phyloP scores from a whole-genome alignment of 64 coral and sea anemone genomes.

The Montipora capricornis region DNA sequence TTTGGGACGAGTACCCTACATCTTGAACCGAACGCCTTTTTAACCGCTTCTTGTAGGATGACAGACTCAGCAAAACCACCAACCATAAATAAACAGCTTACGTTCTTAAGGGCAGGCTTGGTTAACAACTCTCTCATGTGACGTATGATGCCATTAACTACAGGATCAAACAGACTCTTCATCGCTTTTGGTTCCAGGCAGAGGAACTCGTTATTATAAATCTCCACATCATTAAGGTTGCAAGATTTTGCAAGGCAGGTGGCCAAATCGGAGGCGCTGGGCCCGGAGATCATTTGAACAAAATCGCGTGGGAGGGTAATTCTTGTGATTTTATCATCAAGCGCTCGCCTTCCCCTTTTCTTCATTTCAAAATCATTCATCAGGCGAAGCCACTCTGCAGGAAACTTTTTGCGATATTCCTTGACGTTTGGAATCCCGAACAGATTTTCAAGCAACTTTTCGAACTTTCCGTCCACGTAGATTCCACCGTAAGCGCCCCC shows the following conservation, averaged over 20 bases:
- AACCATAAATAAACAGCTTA: slow-evolving; percentile 34
- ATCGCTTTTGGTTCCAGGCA: not conserved
- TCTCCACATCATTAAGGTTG: no score
- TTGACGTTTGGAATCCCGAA: not conserved
- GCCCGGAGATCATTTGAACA: not conserved
- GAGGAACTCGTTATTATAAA: not conserved
- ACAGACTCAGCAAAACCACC: slow-evolving; percentile 46
- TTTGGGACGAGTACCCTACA: slow-evolving; percentile 19
- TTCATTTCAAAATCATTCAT: slow-evolving; percentile 65
- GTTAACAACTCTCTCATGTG: not conserved
- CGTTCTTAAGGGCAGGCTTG: not conserved
- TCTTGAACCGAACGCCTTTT: not conserved
- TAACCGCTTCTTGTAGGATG: not conserved
- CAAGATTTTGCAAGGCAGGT: no score
- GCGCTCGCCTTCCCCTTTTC: slow-evolving; percentile 26
- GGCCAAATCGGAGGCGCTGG: no score
- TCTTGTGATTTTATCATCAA: not conserved
- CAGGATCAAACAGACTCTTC: slow-evolving; percentile 17
- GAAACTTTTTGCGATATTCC: not conserved
- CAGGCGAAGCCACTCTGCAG: slow-evolving; percentile 12
- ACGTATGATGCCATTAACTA: not conserved
- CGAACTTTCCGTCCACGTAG: slow-evolving; percentile 15
- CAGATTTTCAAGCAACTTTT: not conserved
- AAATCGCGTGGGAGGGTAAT: slow-evolving; percentile 13
- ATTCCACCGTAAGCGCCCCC: slow-evolving; percentile 40